Evolutionary conservation across 2,797 vertebrate genomes (phyloP), one percentile per base, ranked within the genome.

Genomic region (Melanotaenia trifasciata): DNA sequence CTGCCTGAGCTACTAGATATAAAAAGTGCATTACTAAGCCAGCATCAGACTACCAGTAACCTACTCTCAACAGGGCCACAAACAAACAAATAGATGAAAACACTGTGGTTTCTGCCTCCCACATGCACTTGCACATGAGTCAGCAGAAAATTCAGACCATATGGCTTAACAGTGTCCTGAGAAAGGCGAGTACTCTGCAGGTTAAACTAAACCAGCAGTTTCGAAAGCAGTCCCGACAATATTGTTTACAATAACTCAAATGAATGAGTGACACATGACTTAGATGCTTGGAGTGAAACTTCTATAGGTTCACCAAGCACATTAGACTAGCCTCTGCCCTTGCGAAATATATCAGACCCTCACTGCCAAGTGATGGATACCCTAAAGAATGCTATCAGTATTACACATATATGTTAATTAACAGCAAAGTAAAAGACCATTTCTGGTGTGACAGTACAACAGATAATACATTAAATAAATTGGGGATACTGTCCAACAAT

Each of bases 121-220:
- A 88, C 87, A 80, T 80, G 69, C 81, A 82, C 73, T 83, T 72
- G 76, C 58, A 32, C 78, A 84, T 92, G 91, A 93, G 86, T 91
- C 90, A 91, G 92, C 92, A 91, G 72, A 92, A 92, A 87, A 86
- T 72, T 58, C 61, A 24, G 67, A 83, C 83, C 85, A 90, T 91
- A 87, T 90, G 84, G 83, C 79, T 85, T 45, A 58, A 84, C 71
- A 67, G 76, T 80, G 84, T 86, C 81, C 76, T 47, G 70, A 62
- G 64, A 72, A 85, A 86, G 72, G 79, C 26, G 9, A 62, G 61
- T 43, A 70, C 64, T 84, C 80, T 75, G 67, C 70, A 59, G 58
- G 33, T 86, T 84, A 50, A 67, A 80, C 40, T 30, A 84, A 80
- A 72, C 59, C 51, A 77, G 58, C 24, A 66, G 18, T 30, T 18